phyloP scores from a whole-genome alignment of 2,113 vertebrate genomes.

The Notothenia rossii region DNA sequence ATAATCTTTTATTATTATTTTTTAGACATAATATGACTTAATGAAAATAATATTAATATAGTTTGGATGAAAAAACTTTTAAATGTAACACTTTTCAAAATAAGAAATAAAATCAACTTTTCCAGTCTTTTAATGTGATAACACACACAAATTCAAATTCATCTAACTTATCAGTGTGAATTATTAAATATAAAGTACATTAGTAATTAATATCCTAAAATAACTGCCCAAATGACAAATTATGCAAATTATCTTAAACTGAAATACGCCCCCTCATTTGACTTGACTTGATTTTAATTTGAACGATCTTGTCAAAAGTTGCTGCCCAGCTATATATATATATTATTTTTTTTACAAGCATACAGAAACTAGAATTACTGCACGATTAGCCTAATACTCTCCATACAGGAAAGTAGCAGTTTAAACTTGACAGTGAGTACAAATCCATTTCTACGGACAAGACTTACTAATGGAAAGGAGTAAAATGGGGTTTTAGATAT shows the following conservation, averaged over 20 bases:
- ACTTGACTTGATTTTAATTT: neutral
- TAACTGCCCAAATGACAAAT: neutral
- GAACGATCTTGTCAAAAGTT: constrained; percentile 14
- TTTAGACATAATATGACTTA: no score
- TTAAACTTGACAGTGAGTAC: constrained; percentile 76
- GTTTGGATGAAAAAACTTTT: no score
- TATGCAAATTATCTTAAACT: neutral
- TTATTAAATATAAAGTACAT: neutral
- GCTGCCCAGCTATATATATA: constrained; percentile 39
- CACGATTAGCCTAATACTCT: constrained; percentile 72
- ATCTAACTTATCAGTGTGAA: neutral
- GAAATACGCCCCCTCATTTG: neutral
- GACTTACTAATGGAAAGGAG: constrained; percentile 78
- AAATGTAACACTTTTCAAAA: no score
- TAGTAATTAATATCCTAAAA: neutral
- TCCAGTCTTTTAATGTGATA: no score
- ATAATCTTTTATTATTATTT: no score
- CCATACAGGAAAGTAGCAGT: constrained; percentile 69
- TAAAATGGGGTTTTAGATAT: constrained; percentile 82
- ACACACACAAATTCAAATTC: neutral
- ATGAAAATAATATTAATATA: no score
- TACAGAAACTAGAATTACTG: constrained; percentile 65
- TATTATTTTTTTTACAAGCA: constrained; percentile 55
- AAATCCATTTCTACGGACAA: constrained; percentile 77
- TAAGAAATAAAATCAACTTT: no score